Percentiles rank a stretch among this genome's conserved stretches.
These are phyloP conservation scores for Eremobia ochroleuca DNA, from an alignment of 2,888 invertebrate genomes.

Conservation along the genomic window DNA sequence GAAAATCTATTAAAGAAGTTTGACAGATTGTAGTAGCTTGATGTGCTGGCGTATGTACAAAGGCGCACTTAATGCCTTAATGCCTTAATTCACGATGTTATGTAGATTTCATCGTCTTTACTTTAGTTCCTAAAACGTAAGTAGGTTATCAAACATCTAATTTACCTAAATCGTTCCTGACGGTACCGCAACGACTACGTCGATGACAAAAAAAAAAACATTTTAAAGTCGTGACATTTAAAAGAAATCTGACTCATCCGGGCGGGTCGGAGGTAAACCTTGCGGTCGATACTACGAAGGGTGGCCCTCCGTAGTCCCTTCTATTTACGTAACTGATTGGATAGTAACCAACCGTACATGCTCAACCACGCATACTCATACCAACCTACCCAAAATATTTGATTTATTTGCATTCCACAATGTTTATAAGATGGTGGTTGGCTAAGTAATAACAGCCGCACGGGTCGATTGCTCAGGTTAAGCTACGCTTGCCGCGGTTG, in stretches of 20 bases:
- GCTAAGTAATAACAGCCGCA: too few species aligned
- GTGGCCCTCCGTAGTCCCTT: conserved; percentile 25
- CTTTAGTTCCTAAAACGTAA: too few species aligned
- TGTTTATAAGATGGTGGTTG: background rate
- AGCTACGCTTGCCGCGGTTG: too few species aligned
- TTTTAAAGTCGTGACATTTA: conserved; percentile 38
- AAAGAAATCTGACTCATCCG: conserved; percentile 28
- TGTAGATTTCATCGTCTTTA: too few species aligned
- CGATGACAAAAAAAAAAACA: background rate
- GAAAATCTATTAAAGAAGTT: too few species aligned
- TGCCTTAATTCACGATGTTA: too few species aligned
- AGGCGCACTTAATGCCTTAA: too few species aligned
- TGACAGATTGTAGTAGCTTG: too few species aligned
- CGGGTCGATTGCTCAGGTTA: too few species aligned
- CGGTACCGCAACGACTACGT: conserved; percentile 6
- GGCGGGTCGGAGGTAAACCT: background rate
- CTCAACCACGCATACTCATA: conserved; percentile 4
- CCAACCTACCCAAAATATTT: conserved; percentile 1
- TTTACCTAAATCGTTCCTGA: background rate
- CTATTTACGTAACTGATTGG: conserved; percentile 57
- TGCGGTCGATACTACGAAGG: conserved; percentile 41
- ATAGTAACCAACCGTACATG: conserved; percentile 33
- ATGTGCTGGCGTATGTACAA: too few species aligned
- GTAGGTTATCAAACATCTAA: background rate
- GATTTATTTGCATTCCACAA: conserved; percentile 15